These are phyloP conservation scores for Turnix velox DNA, from an alignment of 2,113 vertebrate species.

Conservation along the genomic window DNA sequence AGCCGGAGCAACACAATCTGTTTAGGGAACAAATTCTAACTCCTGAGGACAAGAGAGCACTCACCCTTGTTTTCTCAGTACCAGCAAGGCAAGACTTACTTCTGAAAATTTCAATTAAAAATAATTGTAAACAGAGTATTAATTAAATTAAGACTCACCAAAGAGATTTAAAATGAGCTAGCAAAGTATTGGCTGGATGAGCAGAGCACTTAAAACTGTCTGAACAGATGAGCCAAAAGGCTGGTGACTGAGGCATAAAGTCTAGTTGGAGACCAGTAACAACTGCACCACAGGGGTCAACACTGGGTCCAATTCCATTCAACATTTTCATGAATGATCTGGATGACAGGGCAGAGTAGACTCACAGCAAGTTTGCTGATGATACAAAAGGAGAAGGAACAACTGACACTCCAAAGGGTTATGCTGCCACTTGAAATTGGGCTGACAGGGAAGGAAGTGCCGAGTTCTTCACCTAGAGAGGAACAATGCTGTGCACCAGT, in stretches of 20 bases:
- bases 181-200: rapidly evolving
- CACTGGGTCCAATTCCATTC: neutral
- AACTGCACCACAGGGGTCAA: neutral
- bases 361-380: neutral
- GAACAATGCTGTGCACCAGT: neutral
- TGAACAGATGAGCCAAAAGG: neutral
- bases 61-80: neutral
- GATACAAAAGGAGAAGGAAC: neutral
- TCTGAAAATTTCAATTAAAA: neutral
- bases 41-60: neutral
- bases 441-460: neutral
- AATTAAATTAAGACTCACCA: neutral
- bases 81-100: neutral
- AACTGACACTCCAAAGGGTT: neutral
- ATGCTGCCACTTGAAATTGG: neutral
- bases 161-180: neutral
- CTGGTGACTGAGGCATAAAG: neutral
- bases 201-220: neutral
- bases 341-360: neutral
- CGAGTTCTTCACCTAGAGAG: neutral
- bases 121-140: neutral
- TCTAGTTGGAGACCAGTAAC: neutral
- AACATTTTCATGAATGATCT: neutral
- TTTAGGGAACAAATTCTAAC: neutral
- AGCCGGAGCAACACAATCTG: neutral